Evolutionary conservation across 2,888 invertebrate genomes (phyloP).

Genomic region (Drosophila nigricruria): DNA sequence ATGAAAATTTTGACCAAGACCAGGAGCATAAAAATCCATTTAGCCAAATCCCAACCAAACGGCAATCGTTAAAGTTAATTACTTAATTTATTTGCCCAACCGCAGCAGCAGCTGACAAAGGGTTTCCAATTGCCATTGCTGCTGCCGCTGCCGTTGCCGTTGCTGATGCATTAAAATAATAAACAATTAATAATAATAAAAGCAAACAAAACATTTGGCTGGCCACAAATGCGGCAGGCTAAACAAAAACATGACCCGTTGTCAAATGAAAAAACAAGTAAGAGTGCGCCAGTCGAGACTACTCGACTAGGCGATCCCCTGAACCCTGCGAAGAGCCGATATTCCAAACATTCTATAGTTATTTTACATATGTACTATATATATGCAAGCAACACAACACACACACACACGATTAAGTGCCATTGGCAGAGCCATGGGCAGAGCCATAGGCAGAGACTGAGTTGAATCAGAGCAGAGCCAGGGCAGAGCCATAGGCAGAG

Average conservation of each 20-base stretch:
- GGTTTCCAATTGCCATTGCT: constrained; percentile 22
- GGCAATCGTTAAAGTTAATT: constrained; percentile 64
- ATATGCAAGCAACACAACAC: no score
- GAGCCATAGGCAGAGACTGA: no score
- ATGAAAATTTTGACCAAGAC: constrained; percentile 19
- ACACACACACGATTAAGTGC: no score
- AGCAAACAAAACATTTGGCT: constrained; percentile 55
- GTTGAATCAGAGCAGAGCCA: no score
- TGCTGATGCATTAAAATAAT: constrained; percentile 59
- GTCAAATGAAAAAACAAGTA: no score
- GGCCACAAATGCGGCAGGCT: constrained; percentile 41
- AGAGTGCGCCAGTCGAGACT: no score
- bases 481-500: no score
- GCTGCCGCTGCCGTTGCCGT: constrained; percentile 19
- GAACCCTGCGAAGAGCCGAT: no score
- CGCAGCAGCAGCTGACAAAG: constrained; percentile 51
- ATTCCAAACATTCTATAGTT: no score
- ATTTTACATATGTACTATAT: no score
- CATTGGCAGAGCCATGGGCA: no score
- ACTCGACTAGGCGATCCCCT: no score
- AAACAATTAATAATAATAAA: constrained; percentile 66
- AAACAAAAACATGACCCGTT: constrained; percentile 40
- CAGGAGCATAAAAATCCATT: constrained; percentile 40
- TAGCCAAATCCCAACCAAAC: constrained; percentile 39
- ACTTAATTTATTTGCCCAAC: constrained; percentile 65